Conservation (phyloP, 2,888 invertebrate species). For the Nephrotoma appendiculata region DNA sequence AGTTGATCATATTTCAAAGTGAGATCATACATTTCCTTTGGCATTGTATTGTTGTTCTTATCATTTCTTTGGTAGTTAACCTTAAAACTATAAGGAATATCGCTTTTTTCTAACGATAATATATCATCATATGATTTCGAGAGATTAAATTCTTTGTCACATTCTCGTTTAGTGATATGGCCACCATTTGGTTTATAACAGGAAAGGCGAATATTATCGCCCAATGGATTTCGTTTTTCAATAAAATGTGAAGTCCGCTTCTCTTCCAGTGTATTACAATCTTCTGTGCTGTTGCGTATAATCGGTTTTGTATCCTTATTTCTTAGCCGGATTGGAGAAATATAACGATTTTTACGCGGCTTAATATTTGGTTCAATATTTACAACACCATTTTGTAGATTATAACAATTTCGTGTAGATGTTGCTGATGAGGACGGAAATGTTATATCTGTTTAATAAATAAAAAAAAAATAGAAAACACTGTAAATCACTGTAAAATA, state of each 20-base stretch:
- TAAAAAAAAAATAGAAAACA: not conserved
- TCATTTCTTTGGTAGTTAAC: not conserved
- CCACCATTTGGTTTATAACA: slow-evolving; percentile 8
- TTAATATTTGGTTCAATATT: not conserved
- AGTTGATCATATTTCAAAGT: slow-evolving; percentile 34
- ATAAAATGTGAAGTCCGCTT: not conserved
- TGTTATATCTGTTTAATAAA: not conserved
- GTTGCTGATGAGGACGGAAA: not conserved
- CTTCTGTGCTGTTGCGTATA: not conserved
- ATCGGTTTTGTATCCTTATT: slow-evolving; percentile 4
- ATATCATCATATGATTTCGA: slow-evolving; percentile 11
- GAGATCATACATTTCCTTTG: slow-evolving; percentile 20
- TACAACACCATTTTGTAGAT: slow-evolving; percentile 9
- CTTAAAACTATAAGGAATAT: not conserved
- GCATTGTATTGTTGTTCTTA: not conserved
- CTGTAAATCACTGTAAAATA: not conserved
- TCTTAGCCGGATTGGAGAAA: slow-evolving; percentile 9
- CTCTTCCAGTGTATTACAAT: not conserved
- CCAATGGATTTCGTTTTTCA: slow-evolving; percentile 10
- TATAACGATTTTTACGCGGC: slow-evolving; percentile 3
- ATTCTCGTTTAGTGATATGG: not conserved
- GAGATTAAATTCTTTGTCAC: slow-evolving; percentile 2
- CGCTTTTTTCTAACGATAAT: slow-evolving; percentile 2
- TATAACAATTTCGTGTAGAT: slow-evolving; percentile 9
- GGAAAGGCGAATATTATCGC: slow-evolving; percentile 8